These are phyloP conservation scores for Dorcus hopei DNA, from an alignment of 2,888 invertebrate genomes.

Conservation along the genomic window DNA sequence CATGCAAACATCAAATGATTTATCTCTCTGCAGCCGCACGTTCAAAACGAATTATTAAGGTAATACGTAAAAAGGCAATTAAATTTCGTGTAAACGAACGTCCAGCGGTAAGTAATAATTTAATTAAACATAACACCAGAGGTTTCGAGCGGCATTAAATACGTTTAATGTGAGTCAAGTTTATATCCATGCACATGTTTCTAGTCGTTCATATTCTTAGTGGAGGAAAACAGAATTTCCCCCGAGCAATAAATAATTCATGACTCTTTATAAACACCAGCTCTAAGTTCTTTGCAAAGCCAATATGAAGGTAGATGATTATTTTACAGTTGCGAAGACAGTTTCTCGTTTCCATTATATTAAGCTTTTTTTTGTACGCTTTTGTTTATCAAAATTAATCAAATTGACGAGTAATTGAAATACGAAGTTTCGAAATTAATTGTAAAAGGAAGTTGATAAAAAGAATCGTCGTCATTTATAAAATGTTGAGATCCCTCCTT, in stretches of 20 bases:
- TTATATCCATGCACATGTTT: slow-evolving; percentile 13
- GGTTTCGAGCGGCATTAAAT: not conserved
- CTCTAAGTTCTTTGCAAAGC: slow-evolving; percentile 2
- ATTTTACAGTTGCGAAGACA: slow-evolving; percentile 28
- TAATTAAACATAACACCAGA: too few species aligned
- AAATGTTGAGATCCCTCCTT: too few species aligned
- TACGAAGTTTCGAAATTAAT: not conserved
- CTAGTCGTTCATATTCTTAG: not conserved
- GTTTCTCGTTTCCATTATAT: slow-evolving; percentile 13
- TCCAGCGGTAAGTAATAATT: not conserved
- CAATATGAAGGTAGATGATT: slow-evolving; percentile 31
- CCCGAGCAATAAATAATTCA: slow-evolving; percentile 41
- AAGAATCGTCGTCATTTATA: too few species aligned
- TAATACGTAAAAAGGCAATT: too few species aligned
- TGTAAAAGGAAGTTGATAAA: too few species aligned
- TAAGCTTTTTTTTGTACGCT: slow-evolving; percentile 1
- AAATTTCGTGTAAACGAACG: not conserved
- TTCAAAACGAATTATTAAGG: too few species aligned
- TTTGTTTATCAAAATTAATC: too few species aligned
- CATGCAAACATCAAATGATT: too few species aligned
- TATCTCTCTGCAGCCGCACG: too few species aligned
- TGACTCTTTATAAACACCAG: slow-evolving; percentile 33
- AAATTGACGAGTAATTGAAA: not conserved
- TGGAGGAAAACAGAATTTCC: slow-evolving; percentile 31
- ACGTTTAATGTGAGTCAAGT: slow-evolving; percentile 4